Conservation (phyloP, 2,797 vertebrate species). For the Melanogrammus aeglefinus region DNA sequence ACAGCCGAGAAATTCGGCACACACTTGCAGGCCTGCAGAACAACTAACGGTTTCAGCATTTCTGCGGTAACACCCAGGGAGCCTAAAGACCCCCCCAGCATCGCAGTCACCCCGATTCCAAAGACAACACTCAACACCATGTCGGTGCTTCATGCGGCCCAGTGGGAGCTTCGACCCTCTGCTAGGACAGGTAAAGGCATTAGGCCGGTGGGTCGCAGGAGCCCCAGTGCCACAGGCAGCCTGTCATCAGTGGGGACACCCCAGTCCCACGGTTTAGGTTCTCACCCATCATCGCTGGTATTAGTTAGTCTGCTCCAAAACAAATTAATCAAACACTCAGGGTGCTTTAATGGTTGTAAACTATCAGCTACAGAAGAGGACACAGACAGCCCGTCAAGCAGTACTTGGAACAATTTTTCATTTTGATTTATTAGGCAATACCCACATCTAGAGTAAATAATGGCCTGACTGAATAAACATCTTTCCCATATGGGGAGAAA, state of each 20-base stretch:
- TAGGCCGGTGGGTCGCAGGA: constrained; percentile 3
- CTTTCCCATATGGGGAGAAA: background rate
- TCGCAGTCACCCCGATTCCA: constrained; percentile 12
- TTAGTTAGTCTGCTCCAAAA: constrained; percentile 36
- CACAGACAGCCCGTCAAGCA: background rate
- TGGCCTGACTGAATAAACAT: background rate
- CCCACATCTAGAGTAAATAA: constrained; percentile 1
- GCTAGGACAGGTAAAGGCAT: background rate
- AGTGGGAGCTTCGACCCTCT: background rate
- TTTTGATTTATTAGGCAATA: constrained; percentile 19
- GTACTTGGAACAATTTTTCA: background rate
- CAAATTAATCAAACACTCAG: constrained; percentile 35
- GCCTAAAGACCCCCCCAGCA: constrained; percentile 1
- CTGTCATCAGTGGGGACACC: constrained; percentile 32
- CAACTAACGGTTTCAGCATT: constrained; percentile 44
- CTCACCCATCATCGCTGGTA: constrained; percentile 38
- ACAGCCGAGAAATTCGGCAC: constrained; percentile 36
- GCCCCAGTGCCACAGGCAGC: constrained; percentile 14
- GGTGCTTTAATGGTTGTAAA: constrained; percentile 23
- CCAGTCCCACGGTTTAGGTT: constrained; percentile 35
- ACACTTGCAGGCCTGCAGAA: constrained; percentile 35
- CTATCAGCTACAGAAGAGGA: constrained; percentile 18
- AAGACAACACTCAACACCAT: background rate
- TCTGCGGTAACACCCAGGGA: constrained; percentile 28
- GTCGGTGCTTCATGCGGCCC: background rate